Conservation (phyloP, 64 coral and sea anemone genomes). For the Porites lutea region DNA sequence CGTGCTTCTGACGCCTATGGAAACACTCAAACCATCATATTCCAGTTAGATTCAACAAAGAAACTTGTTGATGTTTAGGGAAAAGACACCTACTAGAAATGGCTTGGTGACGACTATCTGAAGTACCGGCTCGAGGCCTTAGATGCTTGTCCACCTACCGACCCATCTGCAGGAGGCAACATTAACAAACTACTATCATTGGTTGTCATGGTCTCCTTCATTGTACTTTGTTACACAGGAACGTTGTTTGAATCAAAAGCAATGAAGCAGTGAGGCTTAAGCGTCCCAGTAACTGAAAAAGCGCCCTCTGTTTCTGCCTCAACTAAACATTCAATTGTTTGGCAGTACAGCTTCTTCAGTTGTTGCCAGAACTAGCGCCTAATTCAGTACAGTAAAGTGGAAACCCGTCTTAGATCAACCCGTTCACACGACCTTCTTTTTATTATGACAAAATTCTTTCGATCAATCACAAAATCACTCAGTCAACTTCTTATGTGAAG, state of each 20-base stretch:
- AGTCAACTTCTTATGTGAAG: too few relatives aligned
- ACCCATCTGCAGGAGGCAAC: neutral
- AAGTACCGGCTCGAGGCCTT: conserved; percentile 8
- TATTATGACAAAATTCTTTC: too few relatives aligned
- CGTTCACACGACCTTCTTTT: too few relatives aligned
- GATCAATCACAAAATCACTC: too few relatives aligned
- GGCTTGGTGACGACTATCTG: conserved; percentile 44
- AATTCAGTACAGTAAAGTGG: too few relatives aligned
- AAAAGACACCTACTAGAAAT: conserved; percentile 15
- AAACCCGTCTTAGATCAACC: too few relatives aligned
- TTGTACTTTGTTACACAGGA: neutral
- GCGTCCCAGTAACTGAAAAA: too few relatives aligned
- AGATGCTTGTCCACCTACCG: neutral
- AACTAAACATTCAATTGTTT: too few relatives aligned
- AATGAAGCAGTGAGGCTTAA: too few relatives aligned
- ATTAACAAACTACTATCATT: neutral
- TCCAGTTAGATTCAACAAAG: conserved; percentile 48
- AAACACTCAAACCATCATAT: neutral
- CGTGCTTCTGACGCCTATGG: neutral
- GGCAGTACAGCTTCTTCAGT: too few relatives aligned
- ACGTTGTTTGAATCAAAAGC: neutral
- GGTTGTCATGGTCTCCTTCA: neutral
- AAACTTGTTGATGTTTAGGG: conserved; percentile 40
- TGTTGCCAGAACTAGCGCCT: too few relatives aligned
- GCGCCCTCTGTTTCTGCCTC: too few relatives aligned